These are phyloP conservation scores for Lepus americanus DNA, from an alignment of 2,113 vertebrate species.

Conservation along the genomic window DNA sequence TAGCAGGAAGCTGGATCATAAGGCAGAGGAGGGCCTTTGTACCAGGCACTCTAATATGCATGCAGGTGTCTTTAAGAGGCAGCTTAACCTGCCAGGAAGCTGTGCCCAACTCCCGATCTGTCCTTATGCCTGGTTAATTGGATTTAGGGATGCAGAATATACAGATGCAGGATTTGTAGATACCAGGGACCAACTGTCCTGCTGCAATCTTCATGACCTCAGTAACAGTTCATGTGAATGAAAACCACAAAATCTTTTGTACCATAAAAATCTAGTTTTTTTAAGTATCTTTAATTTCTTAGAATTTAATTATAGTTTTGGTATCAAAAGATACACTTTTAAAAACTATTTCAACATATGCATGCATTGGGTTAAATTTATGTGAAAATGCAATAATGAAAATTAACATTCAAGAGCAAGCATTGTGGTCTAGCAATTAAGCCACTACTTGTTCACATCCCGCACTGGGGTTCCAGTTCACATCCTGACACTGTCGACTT, in stretches of 20 bases:
- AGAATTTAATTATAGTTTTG: slow-evolving; percentile 36
- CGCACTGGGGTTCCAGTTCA: no score
- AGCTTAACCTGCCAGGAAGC: no score
- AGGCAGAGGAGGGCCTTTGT: no score
- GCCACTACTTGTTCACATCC: no score
- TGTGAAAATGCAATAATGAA: background rate
- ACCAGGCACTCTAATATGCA: no score
- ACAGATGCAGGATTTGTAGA: background rate
- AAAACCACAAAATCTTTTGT: slow-evolving; percentile 28
- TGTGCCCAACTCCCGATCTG: no score
- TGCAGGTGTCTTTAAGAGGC: no score
- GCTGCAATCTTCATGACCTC: background rate
- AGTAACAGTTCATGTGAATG: background rate
- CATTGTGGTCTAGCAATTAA: no score
- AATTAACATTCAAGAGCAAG: background rate
- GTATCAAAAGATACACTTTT: background rate
- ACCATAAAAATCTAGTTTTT: slow-evolving; percentile 1
- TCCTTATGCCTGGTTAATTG: no score
- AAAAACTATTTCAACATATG: background rate
- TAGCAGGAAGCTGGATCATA: no score
- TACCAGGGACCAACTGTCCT: background rate
- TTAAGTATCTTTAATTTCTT: slow-evolving; percentile 14
- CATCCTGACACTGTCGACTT: no score
- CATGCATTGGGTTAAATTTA: background rate
- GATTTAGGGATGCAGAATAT: background rate